Conservation (phyloP, 2,888 invertebrate species). For the Acronicta psi region DNA sequence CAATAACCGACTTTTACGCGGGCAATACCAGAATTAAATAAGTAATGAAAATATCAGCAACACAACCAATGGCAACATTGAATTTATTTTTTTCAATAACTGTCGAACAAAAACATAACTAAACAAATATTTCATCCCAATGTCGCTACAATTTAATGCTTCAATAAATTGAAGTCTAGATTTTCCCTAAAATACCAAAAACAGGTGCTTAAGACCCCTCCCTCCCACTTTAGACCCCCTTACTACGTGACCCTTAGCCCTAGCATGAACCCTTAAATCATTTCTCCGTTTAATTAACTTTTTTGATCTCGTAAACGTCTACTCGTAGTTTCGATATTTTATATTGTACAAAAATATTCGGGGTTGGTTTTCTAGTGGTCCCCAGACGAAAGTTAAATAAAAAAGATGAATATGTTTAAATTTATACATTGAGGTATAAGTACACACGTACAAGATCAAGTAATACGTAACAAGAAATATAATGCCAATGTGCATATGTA, state of each 20-base stretch:
- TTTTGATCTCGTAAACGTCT: conserved; percentile 7
- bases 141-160: not conserved
- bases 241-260: conserved; percentile 4
- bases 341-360: conserved; percentile 26
- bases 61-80: too few species aligned
- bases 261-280: conserved; percentile 34
- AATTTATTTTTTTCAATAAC: not conserved
- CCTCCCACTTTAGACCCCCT: conserved; percentile 1
- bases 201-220: conserved; percentile 13
- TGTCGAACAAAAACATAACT: not conserved
- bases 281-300: conserved; percentile 38
- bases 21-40: too few species aligned
- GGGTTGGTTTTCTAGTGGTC: conserved; percentile 31
- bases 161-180: conserved; percentile 5
- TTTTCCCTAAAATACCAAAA: conserved; percentile 10
- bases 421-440: conserved; percentile 2
- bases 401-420: conserved; percentile 32
- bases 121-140: not conserved
- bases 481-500: too few species aligned
- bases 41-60: too few species aligned
- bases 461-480: too few species aligned
- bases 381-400: conserved; percentile 54
- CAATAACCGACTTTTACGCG: too few species aligned
- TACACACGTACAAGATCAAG: too few species aligned
- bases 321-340: conserved; percentile 32